Evolutionary conservation across 2,797 vertebrate genomes (phyloP), one percentile per base, ranked within the genome.

Genomic region (Hypotaenidia okinawae): DNA sequence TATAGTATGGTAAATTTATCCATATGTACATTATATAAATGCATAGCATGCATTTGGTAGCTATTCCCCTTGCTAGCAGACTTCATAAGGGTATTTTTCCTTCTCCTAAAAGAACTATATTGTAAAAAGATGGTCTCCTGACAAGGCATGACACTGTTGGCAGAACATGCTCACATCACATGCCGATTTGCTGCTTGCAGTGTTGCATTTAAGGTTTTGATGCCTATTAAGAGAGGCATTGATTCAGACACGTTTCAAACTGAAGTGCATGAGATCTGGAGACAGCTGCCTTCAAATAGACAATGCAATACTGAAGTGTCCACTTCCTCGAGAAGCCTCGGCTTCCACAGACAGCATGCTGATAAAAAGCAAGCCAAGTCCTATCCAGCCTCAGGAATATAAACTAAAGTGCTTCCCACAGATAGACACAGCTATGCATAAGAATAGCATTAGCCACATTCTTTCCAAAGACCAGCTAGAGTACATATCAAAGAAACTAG

Each of bases 1-100:
- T 59, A 88, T 89, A 96, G 89, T 82, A 64, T 22, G 68, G 92
- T 51, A 97, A 96, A 97, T 95, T 89, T 94, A 95, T 91, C 86
- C 70, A 82, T 33, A 52, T 37, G 52, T 43, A 24, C 62, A 41
- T 33, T 77, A 55, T 78, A 83, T 74, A 86, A 94, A 41, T 51
- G 59, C 66, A 72, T 63, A 61, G n/a, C n/a, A 51, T 91, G 89
- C 37, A 87, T 80, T 94, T 37, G 51, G 64, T 94, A 76, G 74
- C 57, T 75, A 81, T 91, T 95, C 2, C 6, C 63, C 62, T 84
- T 58, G 49, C 51, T 92, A 73, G 77, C 16, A 78, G 39, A 63
- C 32, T 86, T 91, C 15, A 87, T 93, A 84, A 95, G 69, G 63
- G 32, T 89, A 52, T 74, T 94, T 87, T 93, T 61, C 24, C 55